Percentiles rank a stretch among this genome's conserved stretches.
These are phyloP conservation scores for Anoplolepis gracilipes DNA, from an alignment of 1,140 invertebrate genomes.

Conservation along the genomic window DNA sequence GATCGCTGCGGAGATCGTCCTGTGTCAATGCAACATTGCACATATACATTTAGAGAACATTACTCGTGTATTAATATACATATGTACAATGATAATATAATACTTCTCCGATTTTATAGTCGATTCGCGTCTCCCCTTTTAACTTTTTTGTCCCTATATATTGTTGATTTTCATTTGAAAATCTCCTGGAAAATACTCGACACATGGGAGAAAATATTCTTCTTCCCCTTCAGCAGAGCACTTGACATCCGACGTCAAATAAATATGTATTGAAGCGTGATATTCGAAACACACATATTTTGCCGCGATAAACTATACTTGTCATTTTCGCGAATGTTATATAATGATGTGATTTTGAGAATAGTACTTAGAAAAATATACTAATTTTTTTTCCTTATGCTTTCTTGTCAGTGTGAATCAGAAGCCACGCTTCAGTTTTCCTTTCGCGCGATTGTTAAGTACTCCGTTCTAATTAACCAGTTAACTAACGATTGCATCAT, in stretches of 20 bases:
- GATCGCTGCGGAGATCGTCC: neutral
- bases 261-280: neutral
- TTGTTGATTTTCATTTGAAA: neutral
- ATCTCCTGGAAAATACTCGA: neutral
- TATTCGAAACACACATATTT: neutral
- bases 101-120: constrained; percentile 61
- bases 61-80: constrained; percentile 69
- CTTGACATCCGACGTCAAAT: too few species aligned
- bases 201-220: neutral
- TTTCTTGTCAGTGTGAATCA: neutral
- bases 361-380: constrained; percentile 49
- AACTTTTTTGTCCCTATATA: neutral
- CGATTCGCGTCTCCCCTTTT: neutral
- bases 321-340: neutral
- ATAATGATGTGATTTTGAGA: neutral
- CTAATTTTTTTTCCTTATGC: neutral
- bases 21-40: constrained; percentile 43
- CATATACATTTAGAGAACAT: constrained; percentile 56
- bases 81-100: constrained; percentile 75
- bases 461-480: constrained; percentile 4
- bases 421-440: neutral
- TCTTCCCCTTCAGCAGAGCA: too few species aligned
- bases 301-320: neutral
- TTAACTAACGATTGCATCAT: constrained; percentile 9
- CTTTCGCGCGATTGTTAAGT: constrained; percentile 9